phyloP scores from a whole-genome alignment of 2,797 vertebrate genomes.

The Cryptoblepharus egeriae region DNA sequence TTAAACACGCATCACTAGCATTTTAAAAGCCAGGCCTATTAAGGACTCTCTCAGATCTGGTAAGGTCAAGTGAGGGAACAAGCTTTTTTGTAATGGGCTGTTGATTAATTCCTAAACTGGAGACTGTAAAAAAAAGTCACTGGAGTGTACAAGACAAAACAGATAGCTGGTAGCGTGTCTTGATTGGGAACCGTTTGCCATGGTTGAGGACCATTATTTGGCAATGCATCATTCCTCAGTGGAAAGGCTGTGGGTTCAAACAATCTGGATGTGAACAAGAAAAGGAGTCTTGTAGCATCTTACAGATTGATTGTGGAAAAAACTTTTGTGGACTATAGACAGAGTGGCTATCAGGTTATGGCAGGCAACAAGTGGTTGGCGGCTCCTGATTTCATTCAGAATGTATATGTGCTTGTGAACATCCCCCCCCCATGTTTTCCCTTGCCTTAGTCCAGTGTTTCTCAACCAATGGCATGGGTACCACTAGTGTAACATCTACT shows the following conservation, averaged over 20 bases:
- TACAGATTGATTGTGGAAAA: neutral
- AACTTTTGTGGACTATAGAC: no score
- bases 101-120: slow-evolving; percentile 68
- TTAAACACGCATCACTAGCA: slow-evolving; percentile 68
- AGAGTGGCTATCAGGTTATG: no score
- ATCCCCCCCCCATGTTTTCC: no score
- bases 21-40: slow-evolving; percentile 69
- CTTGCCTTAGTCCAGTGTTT: no score
- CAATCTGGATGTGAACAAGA: no score
- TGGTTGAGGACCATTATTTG: neutral
- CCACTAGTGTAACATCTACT: no score
- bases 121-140: slow-evolving; percentile 51
- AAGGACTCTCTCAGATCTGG: slow-evolving; percentile 61
- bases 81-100: slow-evolving; percentile 66
- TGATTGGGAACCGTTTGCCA: neutral
- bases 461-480: no score
- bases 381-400: no score
- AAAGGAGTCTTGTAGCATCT: neutral
- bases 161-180: neutral
- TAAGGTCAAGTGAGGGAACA: slow-evolving; percentile 69
- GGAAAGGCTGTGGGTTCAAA: neutral
- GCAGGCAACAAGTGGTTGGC: no score
- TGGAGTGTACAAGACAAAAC: neutral
- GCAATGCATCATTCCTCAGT: neutral
- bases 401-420: no score